These are phyloP conservation scores for Pediacus dermestoides DNA, from an alignment of 2,888 invertebrate genomes.

Conservation along the genomic window DNA sequence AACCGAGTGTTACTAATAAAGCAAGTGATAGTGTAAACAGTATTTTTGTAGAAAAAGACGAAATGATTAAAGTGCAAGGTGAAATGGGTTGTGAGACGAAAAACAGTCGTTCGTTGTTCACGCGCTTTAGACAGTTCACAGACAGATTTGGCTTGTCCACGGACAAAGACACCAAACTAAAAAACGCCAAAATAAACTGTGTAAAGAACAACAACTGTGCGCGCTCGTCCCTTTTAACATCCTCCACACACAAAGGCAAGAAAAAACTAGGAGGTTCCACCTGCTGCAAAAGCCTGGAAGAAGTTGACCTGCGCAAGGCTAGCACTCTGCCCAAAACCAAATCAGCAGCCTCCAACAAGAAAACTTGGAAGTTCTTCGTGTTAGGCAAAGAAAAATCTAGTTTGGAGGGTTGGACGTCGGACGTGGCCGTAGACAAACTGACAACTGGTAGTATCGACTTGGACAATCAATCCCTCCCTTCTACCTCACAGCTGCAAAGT, in stretches of 20 bases:
- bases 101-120: constrained; percentile 49
- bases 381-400: constrained; percentile 42
- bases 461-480: constrained; percentile 44
- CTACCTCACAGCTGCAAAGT: constrained; percentile 44
- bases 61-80: constrained; percentile 22
- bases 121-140: constrained; percentile 54
- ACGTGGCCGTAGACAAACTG: constrained; percentile 37
- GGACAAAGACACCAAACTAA: constrained; percentile 47
- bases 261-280: constrained; percentile 27
- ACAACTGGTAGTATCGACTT: constrained; percentile 24
- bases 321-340: constrained; percentile 45
- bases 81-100: constrained; percentile 40
- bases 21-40: constrained; percentile 33
- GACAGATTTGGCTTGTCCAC: constrained; percentile 54
- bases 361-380: constrained; percentile 46
- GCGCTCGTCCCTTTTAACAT: constrained; percentile 19
- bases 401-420: constrained; percentile 42
- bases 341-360: constrained; percentile 33
- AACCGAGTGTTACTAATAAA: constrained; percentile 22
- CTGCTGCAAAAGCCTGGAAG: constrained; percentile 41
- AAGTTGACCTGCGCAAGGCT: constrained; percentile 38
- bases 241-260: constrained; percentile 1
- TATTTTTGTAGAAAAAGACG: constrained; percentile 34
- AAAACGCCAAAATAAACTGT: constrained; percentile 27
- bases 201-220: constrained; percentile 39